phyloP scores from a whole-genome alignment of 2,888 invertebrate genomes.

The Cyclophora albipunctata region DNA sequence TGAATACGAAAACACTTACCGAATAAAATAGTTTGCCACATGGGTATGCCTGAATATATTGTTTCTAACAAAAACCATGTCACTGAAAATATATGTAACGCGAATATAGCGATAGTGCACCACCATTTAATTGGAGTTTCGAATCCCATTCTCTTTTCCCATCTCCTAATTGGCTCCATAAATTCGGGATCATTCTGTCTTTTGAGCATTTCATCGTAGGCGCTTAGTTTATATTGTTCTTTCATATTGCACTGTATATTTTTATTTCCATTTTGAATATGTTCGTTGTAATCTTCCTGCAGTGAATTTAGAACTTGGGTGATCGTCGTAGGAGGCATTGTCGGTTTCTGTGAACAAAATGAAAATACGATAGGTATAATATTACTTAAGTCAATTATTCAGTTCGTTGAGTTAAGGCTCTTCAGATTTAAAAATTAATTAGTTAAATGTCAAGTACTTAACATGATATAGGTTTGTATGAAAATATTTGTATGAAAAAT shows the following conservation, averaged over 20 bases:
- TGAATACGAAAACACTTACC: conserved; percentile 63
- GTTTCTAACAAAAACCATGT: conserved; percentile 43
- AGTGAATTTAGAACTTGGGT: conserved; percentile 27
- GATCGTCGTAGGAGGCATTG: conserved; percentile 31
- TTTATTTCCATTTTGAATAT: conserved; percentile 14
- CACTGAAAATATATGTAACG: conserved; percentile 54
- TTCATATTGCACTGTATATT: background rate
- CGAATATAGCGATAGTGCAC: conserved; percentile 71
- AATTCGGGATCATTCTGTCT: conserved; percentile 33
- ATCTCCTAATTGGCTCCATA: conserved; percentile 35
- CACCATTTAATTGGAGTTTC: conserved; percentile 79
- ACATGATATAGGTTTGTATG: no score
- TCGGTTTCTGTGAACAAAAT: conserved; percentile 15
- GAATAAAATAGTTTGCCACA: conserved; percentile 67
- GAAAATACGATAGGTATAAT: background rate
- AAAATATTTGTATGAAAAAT: no score
- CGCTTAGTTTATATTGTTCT: background rate
- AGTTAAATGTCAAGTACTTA: no score
- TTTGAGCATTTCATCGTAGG: conserved; percentile 35
- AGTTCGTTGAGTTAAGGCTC: background rate
- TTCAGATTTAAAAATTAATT: no score
- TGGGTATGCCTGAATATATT: conserved; percentile 33
- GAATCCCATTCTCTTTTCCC: conserved; percentile 64
- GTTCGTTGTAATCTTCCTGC: conserved; percentile 12
- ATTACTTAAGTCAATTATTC: background rate